phyloP scores from a whole-genome alignment of 1,140 invertebrate genomes.

The Nebria ingens region DNA sequence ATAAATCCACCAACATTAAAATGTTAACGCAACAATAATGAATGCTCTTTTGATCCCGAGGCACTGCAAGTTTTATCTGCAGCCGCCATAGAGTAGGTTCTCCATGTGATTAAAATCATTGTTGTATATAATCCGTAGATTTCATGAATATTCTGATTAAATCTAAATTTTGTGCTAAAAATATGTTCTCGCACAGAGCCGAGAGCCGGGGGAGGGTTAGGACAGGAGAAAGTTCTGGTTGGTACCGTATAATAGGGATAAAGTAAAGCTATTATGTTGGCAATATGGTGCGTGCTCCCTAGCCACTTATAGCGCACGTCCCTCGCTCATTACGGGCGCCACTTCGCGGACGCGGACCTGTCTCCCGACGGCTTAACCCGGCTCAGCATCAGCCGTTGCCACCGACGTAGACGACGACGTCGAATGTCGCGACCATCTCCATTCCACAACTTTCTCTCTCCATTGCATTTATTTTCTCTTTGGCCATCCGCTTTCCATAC shows the following conservation, averaged over 20 bases:
- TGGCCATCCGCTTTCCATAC: too few relatives aligned
- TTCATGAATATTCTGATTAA: not conserved
- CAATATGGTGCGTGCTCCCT: not conserved
- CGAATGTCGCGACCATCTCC: too few relatives aligned
- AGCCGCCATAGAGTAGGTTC: not conserved
- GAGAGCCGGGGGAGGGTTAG: too few relatives aligned
- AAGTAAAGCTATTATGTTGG: not conserved
- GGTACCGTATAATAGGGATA: not conserved
- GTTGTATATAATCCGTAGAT: not conserved
- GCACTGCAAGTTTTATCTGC: not conserved
- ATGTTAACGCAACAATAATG: not conserved
- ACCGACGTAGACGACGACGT: too few relatives aligned
- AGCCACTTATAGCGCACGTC: not conserved
- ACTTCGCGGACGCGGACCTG: not conserved
- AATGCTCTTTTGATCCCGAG: not conserved
- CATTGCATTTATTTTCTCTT: not conserved
- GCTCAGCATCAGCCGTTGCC: too few relatives aligned
- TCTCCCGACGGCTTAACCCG: not conserved
- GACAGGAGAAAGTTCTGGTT: too few relatives aligned
- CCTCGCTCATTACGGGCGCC: not conserved
- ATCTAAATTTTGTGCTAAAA: not conserved
- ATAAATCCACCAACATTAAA: not conserved
- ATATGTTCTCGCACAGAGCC: too few relatives aligned
- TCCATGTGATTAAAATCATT: not conserved
- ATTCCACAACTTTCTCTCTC: not conserved